Evolutionary conservation across 2,113 vertebrate genomes (phyloP), one percentile per base, ranked within the genome.

Genomic region (Clarias magur): DNA sequence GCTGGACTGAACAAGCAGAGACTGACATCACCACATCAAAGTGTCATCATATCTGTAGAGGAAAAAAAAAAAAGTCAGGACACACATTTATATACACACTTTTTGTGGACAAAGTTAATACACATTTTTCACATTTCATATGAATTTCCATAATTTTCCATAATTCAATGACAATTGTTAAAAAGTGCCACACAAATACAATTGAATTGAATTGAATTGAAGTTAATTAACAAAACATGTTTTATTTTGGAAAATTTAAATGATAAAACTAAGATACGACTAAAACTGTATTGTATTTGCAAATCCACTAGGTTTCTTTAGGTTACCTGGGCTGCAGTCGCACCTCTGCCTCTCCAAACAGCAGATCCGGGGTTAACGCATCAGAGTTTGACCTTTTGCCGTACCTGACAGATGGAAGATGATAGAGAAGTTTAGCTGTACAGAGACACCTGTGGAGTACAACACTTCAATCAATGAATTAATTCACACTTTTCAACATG

Each of bases 311-410:
- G 25, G 3, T 76, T 59, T 67, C 12, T 21, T 7, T n/a, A 63
- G 16, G 38, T 82, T 85, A 94, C 94, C 97, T 97, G 89, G 96
- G 95, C 94, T 96, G 96, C 91, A 97, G 97, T 89, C 95, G 92
- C 38, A 96, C 95, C 93, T 99, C 97, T 94, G 95, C 94, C 93
- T 98, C 97, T 91, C 96, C 96, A 95, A 97, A 91, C 94, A 98
- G 95, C 89, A 98, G 93, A 91, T 99, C 97, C 91, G 97, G 97
- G 93, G 98, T 94, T 94, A 99, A 92, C 42, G 96, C 95, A 92
- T 99, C 97, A 53, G 97, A 96, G 91, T 94, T 97, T 88, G 98
- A 98, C 91, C 98, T 95, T 91, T 99, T 99, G 82, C 98, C 98
- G 87, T 99, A 99, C 93, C 98, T 99, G 89, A 42, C 42, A 60